phyloP scores from a whole-genome alignment of 37 sponge, comb jelly and placozoan genomes.

The Eunapius fragilis region DNA sequence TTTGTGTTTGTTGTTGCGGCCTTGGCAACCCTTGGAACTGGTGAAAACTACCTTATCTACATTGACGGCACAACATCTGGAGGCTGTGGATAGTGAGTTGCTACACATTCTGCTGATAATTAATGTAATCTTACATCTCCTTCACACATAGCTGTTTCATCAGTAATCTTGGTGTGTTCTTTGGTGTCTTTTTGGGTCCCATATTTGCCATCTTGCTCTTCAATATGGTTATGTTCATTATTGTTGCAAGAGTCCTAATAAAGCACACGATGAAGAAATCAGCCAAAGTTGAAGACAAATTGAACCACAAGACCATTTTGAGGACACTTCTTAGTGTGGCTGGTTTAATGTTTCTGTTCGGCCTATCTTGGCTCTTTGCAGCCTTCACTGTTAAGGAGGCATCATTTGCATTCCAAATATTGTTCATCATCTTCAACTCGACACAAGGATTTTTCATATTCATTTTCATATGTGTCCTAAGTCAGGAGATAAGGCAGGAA shows the following conservation, averaged over 20 bases:
- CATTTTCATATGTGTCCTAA: constrained; percentile 64
- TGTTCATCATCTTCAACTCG: constrained; percentile 54
- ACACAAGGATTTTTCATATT: constrained; percentile 58
- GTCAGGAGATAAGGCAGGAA: constrained; percentile 50
- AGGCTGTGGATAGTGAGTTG: constrained; percentile 28
- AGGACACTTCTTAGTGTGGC: constrained; percentile 39
- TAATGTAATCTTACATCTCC: not conserved
- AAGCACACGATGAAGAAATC: constrained; percentile 18
- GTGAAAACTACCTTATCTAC: constrained; percentile 26
- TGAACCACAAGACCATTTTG: not conserved
- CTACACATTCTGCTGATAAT: not conserved
- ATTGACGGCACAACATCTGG: not conserved
- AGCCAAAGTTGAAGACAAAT: not conserved
- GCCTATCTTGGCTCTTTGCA: constrained; percentile 68
- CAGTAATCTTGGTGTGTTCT: constrained; percentile 14
- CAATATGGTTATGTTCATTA: constrained; percentile 36
- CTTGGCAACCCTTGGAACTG: constrained; percentile 30
- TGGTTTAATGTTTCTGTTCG: constrained; percentile 51
- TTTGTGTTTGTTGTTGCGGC: constrained; percentile 22
- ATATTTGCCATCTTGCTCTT: constrained; percentile 31
- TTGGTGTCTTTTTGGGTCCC: constrained; percentile 53
- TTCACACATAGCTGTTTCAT: constrained; percentile 47
- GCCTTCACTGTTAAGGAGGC: constrained; percentile 40
- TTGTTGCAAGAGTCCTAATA: constrained; percentile 31
- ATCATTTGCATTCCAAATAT: constrained; percentile 42